Evolutionary conservation across 2,888 invertebrate species (phyloP).

Genomic region (Mythimna impura): DNA sequence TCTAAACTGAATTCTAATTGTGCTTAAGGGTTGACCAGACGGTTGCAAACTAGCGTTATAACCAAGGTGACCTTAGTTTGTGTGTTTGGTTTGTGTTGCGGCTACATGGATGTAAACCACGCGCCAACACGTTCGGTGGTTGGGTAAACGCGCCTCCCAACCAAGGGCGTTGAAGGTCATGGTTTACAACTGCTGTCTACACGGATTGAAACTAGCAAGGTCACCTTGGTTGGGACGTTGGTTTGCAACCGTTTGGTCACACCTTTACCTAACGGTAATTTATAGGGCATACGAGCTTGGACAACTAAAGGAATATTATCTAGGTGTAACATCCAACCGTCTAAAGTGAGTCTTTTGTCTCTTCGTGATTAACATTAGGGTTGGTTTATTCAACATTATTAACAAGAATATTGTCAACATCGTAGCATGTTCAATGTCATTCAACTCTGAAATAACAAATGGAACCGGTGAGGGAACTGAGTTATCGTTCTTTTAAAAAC

Average conservation of each 20-base stretch:
- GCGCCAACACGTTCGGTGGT: no score
- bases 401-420: slow-evolving; percentile 19
- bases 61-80: no score
- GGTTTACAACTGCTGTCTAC: no score
- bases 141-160: no score
- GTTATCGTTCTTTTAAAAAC: no score
- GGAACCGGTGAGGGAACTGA: slow-evolving; percentile 5
- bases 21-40: not conserved
- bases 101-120: no score
- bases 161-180: no score
- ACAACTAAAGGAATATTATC: slow-evolving; percentile 35
- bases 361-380: slow-evolving; percentile 33
- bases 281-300: slow-evolving; percentile 54
- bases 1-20: not conserved
- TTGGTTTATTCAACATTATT: slow-evolving; percentile 19
- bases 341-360: slow-evolving; percentile 47
- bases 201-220: no score
- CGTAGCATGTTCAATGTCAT: slow-evolving; percentile 28
- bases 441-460: not conserved
- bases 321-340: slow-evolving; percentile 42
- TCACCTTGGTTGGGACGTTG: no score
- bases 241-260: no score
- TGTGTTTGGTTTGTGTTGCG: no score
- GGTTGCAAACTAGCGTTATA: no score
- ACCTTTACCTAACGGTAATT: slow-evolving; percentile 26